Evolutionary conservation across 2,888 invertebrate species (phyloP).

Genomic region (Cephus sareptanus): DNA sequence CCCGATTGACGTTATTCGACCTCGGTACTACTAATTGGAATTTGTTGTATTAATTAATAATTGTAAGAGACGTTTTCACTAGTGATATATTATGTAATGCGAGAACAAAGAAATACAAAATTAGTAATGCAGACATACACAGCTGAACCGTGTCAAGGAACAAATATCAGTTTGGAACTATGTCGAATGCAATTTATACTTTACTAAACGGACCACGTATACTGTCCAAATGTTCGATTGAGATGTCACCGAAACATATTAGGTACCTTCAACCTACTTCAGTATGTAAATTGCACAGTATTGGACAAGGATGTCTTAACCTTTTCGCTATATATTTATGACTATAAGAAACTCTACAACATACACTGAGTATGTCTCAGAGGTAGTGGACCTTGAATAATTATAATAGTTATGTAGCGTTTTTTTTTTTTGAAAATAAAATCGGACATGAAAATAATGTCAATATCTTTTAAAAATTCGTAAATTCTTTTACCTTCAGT

Average conservation of each 20-base stretch:
- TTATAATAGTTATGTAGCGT: not conserved
- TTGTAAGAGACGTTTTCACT: not conserved
- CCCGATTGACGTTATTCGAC: not conserved
- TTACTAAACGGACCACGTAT: slow-evolving; percentile 8
- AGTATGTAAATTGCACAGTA: not conserved
- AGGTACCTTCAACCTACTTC: not conserved
- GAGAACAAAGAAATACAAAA: not conserved
- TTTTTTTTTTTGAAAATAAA: not conserved
- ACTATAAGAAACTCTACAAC: not conserved
- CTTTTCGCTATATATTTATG: not conserved
- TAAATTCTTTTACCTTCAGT: slow-evolving; percentile 68
- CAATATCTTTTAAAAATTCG: not conserved
- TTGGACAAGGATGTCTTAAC: not conserved
- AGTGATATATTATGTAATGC: not conserved
- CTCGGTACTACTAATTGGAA: not conserved
- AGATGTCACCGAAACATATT: not conserved
- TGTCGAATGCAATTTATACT: not conserved
- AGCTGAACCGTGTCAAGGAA: slow-evolving; percentile 6
- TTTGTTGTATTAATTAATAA: not conserved
- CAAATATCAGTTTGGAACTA: not conserved
- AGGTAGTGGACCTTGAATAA: not conserved
- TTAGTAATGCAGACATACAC: not conserved
- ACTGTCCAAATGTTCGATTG: not conserved
- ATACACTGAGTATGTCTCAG: not conserved
- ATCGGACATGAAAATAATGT: not conserved